Evolutionary conservation across 2,797 vertebrate species (phyloP), one percentile per base, ranked within the genome.

Genomic region (Poeciliopsis gracilis): DNA sequence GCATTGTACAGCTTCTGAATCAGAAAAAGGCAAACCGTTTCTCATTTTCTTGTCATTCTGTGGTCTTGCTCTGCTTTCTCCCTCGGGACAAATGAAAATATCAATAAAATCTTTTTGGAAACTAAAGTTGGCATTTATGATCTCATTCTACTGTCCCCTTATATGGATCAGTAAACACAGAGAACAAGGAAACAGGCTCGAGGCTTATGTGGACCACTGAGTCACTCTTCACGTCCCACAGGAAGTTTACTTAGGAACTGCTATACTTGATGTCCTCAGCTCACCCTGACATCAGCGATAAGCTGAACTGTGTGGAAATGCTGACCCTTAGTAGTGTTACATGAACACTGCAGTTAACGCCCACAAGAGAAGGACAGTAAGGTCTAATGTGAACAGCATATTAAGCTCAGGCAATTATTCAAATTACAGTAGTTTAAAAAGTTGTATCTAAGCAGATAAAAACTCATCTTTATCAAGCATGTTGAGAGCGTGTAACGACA

Each of bases 311-410:
- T 72, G 75, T 57, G 45, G 63, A 76, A 23, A 83, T 80, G 88
- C 82, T 72, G 88, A 80, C 90, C 80, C 80, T 55, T 77, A 77
- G 87, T 89, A 92, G 88, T 45, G 3, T 4, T 36, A 57, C 1
- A 72, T 6, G 69, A 25, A 2, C 0, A 47, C 1, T 78, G 73
- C 88, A 92, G 1, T 2, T 75, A 41, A 4, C 7, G 8, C n/a
- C 13, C 1, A 51, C 13, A 6, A 18, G 1, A 30, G 18, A 5
- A 55, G 53, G 10, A n/a, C 25, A 12, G 53, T 5, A n/a, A n/a
- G 53, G 10, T 55, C 25, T n/a, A 2, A 20, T 1, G 25, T 55
- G n/a, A 51, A 51, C 49, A 51, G 23, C 8, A 51, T 51, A 51
- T 23, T 51, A 51, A 51, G 20, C 49, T 51, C 49, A 23, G 49